These are phyloP conservation scores for Aptenodytes forsteri DNA, from an alignment of 2,113 vertebrate genomes.

Conservation along the genomic window DNA sequence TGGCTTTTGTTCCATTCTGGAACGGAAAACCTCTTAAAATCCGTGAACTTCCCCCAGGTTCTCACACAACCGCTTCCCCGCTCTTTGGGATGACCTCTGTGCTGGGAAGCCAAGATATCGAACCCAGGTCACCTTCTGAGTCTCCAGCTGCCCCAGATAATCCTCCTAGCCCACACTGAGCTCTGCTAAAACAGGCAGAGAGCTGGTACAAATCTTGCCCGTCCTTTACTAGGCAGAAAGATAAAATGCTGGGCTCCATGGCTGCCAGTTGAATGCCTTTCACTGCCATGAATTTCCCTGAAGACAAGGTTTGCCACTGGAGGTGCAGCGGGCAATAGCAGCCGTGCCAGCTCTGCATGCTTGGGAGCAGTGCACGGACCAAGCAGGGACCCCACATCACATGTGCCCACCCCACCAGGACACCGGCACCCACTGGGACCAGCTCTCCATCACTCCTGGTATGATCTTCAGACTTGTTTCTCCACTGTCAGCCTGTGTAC, in stretches of 20 bases:
- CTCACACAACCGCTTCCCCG: not conserved
- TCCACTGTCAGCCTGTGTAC: not conserved
- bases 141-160: not conserved
- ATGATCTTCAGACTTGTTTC: not conserved
- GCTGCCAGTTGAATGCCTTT: not conserved
- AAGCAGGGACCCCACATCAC: not conserved
- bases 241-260: not conserved
- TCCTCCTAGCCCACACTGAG: not conserved
- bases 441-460: not conserved
- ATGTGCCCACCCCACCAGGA: rapidly evolving
- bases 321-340: not conserved
- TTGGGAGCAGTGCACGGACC: rapidly evolving
- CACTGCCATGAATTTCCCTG: not conserved
- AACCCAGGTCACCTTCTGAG: not conserved
- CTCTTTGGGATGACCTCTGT: not conserved
- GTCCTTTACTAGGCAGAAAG: not conserved
- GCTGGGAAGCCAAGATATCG: not conserved
- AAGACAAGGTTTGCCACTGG: not conserved
- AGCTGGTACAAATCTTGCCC: not conserved
- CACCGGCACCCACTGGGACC: not conserved
- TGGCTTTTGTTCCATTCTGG: slow-evolving; percentile 15
- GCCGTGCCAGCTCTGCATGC: rapidly evolving
- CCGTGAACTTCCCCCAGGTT: not conserved
- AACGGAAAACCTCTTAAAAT: slow-evolving; percentile 8
- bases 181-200: not conserved